A percentile compares a stretch with the other conserved stretches of the same genome.
phyloP scores from a whole-genome alignment of 2,888 invertebrate species.

The Neoaliturus tenellus region DNA sequence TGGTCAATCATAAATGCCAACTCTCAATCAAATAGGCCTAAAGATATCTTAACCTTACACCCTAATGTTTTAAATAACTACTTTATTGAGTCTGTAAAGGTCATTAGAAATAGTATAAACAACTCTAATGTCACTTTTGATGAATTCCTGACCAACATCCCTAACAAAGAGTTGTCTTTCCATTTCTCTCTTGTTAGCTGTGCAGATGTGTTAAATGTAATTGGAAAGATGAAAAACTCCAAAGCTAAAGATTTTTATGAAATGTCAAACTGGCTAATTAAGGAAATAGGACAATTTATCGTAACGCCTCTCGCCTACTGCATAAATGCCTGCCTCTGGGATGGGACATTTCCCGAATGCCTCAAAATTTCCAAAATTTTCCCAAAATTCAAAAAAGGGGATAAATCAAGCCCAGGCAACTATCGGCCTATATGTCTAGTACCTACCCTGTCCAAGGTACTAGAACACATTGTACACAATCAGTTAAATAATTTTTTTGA shows the following conservation, averaged over 20 bases:
- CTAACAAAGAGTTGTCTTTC: not conserved
- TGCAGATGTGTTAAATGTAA: not conserved
- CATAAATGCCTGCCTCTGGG: not conserved
- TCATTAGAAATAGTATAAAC: not conserved
- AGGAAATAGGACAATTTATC: not conserved
- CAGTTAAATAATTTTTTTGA: not conserved
- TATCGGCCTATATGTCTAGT: conserved; percentile 4
- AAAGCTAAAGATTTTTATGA: not conserved
- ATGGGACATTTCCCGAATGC: not conserved
- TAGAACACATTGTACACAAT: not conserved
- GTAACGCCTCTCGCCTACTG: not conserved
- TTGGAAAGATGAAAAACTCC: not conserved
- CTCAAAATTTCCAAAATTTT: not conserved
- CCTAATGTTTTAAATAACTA: not conserved
- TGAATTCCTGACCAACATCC: not conserved
- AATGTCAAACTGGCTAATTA: not conserved
- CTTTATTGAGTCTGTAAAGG: not conserved
- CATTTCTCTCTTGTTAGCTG: not conserved
- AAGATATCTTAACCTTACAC: not conserved
- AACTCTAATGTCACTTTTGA: not conserved
- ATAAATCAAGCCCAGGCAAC: too few species aligned
- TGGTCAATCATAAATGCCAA: not conserved
- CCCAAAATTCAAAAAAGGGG: not conserved
- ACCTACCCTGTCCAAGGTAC: not conserved
- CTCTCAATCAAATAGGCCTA: not conserved